A percentile compares a stretch with the other conserved stretches of the same genome.
These are phyloP conservation scores for Botia almorhae DNA, from an alignment of 2,797 vertebrate genomes.

Conservation along the genomic window DNA sequence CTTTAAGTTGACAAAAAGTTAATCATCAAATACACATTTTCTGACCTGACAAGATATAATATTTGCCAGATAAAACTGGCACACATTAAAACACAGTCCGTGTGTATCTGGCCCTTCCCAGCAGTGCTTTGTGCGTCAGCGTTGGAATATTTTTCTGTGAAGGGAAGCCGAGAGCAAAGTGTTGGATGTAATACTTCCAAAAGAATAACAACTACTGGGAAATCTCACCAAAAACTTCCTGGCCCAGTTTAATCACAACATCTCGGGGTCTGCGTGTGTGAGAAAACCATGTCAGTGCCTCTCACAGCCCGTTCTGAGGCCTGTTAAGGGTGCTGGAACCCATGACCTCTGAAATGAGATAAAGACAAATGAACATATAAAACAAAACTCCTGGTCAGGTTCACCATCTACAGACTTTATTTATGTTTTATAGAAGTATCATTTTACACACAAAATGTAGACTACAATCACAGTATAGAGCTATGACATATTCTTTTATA, in stretches of 20 bases:
- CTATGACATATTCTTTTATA: no score
- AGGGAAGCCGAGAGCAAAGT: slow-evolving; percentile 13
- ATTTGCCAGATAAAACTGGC: no score
- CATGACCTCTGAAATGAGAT: slow-evolving; percentile 30
- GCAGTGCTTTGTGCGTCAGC: background rate
- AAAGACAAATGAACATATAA: background rate
- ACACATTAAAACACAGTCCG: background rate
- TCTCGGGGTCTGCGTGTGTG: slow-evolving; percentile 34
- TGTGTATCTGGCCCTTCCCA: background rate
- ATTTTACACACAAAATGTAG: no score
- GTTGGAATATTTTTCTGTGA: background rate
- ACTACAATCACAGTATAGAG: no score
- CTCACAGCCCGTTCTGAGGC: background rate
- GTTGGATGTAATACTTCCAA: slow-evolving; percentile 49
- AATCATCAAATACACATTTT: no score
- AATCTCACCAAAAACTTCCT: slow-evolving; percentile 59
- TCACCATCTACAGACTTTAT: background rate
- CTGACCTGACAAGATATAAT: no score
- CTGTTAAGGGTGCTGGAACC: background rate
- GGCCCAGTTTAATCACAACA: slow-evolving; percentile 47
- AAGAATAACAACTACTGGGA: slow-evolving; percentile 61
- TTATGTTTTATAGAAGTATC: no score
- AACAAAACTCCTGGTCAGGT: slow-evolving; percentile 10
- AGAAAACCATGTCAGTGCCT: slow-evolving; percentile 22
- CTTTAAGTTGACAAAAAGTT: no score